These are phyloP conservation scores for Eueremaeus valkanovi DNA, from an alignment of 2,888 invertebrate genomes.

Conservation along the genomic window DNA sequence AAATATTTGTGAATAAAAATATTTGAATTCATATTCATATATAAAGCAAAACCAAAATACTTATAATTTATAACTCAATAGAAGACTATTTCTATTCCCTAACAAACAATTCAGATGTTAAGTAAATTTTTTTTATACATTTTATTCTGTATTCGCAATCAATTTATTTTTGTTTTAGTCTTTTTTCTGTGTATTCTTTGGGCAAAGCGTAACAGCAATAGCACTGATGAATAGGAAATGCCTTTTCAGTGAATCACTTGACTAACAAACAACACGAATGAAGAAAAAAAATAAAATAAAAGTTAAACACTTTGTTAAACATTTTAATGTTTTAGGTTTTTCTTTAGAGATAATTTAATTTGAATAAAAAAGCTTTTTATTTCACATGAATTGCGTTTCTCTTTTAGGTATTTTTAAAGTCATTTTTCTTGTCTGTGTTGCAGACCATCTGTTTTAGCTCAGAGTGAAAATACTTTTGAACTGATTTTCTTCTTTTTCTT, in stretches of 20 bases:
- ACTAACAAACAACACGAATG: not conserved
- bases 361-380: constrained; percentile 19
- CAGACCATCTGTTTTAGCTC: constrained; percentile 4
- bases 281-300: not conserved
- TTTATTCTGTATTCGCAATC: not conserved
- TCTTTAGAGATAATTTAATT: constrained; percentile 21
- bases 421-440: not conserved
- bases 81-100: not conserved
- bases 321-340: constrained; percentile 17
- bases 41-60: no score
- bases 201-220: not conserved
- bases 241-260: not conserved
- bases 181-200: not conserved
- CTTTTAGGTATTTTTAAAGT: not conserved
- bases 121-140: not conserved
- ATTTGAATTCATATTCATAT: no score
- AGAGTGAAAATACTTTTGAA: not conserved
- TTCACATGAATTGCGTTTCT: constrained; percentile 18
- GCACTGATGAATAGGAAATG: no score
- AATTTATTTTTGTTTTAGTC: not conserved
- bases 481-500: not conserved
- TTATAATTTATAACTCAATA: no score
- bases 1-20: no score
- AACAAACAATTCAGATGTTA: not conserved
- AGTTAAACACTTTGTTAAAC: constrained; percentile 23